A percentile compares a stretch with the other conserved stretches of the same genome.
These are phyloP conservation scores for Balaeniceps rex DNA, from an alignment of 2,113 vertebrate species.

Conservation along the genomic window DNA sequence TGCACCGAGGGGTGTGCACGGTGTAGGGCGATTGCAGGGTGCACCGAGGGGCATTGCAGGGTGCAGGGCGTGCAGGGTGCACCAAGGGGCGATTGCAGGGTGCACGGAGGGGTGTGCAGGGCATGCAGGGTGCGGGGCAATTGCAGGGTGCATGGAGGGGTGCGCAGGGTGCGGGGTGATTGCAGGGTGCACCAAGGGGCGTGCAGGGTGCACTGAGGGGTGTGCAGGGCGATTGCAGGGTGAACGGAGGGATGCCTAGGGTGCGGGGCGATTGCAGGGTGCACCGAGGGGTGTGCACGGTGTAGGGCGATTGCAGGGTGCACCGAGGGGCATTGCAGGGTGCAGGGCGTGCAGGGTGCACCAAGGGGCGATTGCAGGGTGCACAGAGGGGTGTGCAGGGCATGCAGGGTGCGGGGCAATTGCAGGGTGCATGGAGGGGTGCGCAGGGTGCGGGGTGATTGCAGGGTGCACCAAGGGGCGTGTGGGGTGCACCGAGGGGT, in stretches of 20 bases:
- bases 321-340: too few species aligned
- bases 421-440: not conserved
- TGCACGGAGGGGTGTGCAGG: not conserved
- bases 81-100: not conserved
- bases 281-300: too few species aligned
- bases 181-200: not conserved
- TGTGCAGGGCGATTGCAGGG: not conserved
- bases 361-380: not conserved
- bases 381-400: too few species aligned
- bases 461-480: not conserved
- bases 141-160: not conserved
- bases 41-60: too few species aligned
- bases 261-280: not conserved
- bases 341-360: not conserved
- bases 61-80: not conserved
- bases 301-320: not conserved
- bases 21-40: not conserved
- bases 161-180: fast-evolving
- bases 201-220: too few species aligned
- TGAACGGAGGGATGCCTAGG: not conserved
- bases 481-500: too few species aligned
- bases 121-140: too few species aligned
- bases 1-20: not conserved
- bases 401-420: fast-evolving
- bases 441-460: fast-evolving